phyloP scores from a whole-genome alignment of 2,113 vertebrate genomes.

The Cyprinodon brontotheroides region DNA sequence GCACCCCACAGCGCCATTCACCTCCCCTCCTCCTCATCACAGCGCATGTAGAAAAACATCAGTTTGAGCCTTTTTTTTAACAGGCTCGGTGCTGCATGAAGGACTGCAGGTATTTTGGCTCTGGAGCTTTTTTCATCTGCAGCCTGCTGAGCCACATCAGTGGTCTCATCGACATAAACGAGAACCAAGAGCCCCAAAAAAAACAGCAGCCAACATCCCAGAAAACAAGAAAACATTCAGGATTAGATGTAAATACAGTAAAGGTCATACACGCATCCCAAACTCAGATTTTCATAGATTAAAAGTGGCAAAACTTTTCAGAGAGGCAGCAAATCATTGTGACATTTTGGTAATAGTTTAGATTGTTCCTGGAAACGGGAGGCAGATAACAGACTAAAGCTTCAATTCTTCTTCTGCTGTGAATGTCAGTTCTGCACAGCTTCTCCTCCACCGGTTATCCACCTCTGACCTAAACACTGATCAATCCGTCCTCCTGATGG shows the following conservation, averaged over 20 bases:
- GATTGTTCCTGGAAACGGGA: neutral
- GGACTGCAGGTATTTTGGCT: neutral
- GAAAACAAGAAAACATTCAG: neutral
- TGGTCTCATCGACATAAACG: neutral
- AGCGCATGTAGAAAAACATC: too few relatives aligned
- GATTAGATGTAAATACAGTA: neutral
- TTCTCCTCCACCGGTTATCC: neutral
- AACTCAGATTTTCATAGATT: neutral
- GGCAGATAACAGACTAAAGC: neutral
- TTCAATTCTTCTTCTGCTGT: neutral
- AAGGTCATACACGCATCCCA: neutral
- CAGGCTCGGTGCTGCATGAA: neutral
- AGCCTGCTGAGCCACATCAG: neutral
- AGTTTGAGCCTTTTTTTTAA: too few relatives aligned
- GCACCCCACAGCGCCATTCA: too few relatives aligned
- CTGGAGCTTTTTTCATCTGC: neutral
- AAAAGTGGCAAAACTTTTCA: neutral
- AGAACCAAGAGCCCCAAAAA: neutral
- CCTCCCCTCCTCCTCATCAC: too few relatives aligned
- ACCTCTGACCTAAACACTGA: neutral
- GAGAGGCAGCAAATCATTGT: neutral
- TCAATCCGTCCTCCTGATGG: neutral
- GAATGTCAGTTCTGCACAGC: neutral
- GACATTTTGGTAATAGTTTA: constrained; percentile 14
- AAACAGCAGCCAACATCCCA: neutral